Evolutionary conservation across 1,140 invertebrate species (phyloP), one percentile per base, ranked within the genome.

Genomic region (Leptestheria dahalacensis): DNA sequence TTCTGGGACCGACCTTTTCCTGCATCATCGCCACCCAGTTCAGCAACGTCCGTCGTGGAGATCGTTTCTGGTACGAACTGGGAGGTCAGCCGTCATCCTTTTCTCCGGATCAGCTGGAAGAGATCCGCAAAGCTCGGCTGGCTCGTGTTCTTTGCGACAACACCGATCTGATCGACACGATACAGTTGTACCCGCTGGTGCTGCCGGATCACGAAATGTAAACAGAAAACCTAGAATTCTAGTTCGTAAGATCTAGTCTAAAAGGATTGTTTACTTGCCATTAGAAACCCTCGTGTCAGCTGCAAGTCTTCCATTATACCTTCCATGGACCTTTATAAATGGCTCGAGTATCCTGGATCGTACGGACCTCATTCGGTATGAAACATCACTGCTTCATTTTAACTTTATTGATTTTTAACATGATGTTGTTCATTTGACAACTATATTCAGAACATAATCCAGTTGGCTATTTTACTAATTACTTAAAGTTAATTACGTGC

Each of bases 1-100:
- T 95, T 81, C 77, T 95, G 25, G 93, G 93, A 46, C 91, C 92
- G 3, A 95, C 91, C 54, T 96, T 98, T 72, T 85, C 91, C 55
- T 98, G 94, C 68, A 80, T 99, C 50, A 92, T 99, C 64, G 91
- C 89, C 25, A 93, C 94, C 47, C 96, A 99, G 73, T 96, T 97
- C 73, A 88, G 86, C 65, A 88, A 90, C 66, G 79, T 88, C 1
- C 79, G 92, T 66, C 76, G 85, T 62, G 95, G 94, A 51, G 95
- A 98, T 71, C 79, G 93, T 67, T 97, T 95, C 72, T 98, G 92
- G 89, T 97, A 92, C 67, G 94, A 97, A 70, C 78, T 94, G 57
- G 85, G 85, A 3, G 85, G 91, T 68, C 88, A 92, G 67, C 91
- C 90, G 1, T 93, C 91, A 23, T 88, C 88, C 1, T 95, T 95